Evolutionary conservation across 92 coral and sea anemone species (phyloP).

Genomic region (Chrysogorgia sp.): DNA sequence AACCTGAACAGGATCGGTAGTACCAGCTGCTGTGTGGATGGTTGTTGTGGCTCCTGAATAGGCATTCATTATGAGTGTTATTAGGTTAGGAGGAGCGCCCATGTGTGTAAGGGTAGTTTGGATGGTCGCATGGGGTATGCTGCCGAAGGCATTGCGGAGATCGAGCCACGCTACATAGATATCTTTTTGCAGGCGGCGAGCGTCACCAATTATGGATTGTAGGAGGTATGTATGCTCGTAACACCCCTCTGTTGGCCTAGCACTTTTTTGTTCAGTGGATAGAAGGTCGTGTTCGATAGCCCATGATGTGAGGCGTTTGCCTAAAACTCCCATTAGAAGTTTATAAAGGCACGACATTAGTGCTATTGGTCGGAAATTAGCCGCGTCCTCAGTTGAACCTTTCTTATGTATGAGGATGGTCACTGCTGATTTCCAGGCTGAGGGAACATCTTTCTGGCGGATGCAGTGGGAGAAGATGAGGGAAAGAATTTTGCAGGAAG

Average conservation of each 20-base stretch:
- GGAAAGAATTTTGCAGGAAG: not conserved
- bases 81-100: not conserved
- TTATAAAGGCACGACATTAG: conserved; percentile 42
- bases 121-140: conserved; percentile 10
- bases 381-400: not conserved
- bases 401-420: conserved; percentile 45
- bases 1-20: not conserved
- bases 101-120: conserved; percentile 5
- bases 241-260: conserved; percentile 16
- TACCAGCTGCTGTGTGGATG: conserved; percentile 9
- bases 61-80: not conserved
- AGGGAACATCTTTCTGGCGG: conserved; percentile 2
- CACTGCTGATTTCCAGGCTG: conserved; percentile 30
- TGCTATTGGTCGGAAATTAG: conserved; percentile 46
- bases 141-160: conserved; percentile 18
- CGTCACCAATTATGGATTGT: conserved; percentile 6
- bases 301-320: conserved; percentile 29
- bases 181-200: not conserved
- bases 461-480: conserved; percentile 20
- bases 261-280: conserved; percentile 36
- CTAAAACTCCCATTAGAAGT: conserved; percentile 35
- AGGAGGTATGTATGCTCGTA: conserved; percentile 16
- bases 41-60: conserved; percentile 5
- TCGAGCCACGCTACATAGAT: conserved; percentile 21
- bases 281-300: conserved; percentile 24